Percentiles rank a stretch among this genome's conserved stretches.
Evolutionary conservation across 2,113 vertebrate species (phyloP).

Genomic region (Passer montanus): DNA sequence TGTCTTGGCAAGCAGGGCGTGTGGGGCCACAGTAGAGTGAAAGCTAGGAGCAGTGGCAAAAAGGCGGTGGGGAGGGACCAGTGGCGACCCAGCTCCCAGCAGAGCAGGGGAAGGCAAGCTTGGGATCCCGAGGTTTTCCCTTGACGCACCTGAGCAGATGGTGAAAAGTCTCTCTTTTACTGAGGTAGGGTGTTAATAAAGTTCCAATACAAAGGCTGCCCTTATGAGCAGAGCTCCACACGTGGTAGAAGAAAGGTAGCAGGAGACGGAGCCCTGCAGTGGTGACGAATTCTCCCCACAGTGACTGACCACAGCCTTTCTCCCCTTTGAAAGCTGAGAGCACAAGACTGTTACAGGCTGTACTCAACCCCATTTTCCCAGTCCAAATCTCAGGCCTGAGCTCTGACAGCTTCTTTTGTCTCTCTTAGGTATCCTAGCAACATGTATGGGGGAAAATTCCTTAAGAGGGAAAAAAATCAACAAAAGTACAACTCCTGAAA

Average conservation of each 20-base stretch:
- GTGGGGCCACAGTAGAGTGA: neutral
- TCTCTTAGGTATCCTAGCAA: neutral
- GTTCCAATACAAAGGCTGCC: neutral
- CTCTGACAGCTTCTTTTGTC: neutral
- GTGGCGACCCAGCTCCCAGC: neutral
- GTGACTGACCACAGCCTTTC: fast-evolving
- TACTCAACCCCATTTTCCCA: neutral
- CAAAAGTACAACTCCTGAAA: neutral
- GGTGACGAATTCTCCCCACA: neutral
- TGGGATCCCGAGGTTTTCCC: neutral
- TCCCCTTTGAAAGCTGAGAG: neutral
- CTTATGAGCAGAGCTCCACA: neutral
- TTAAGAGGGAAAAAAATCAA: neutral
- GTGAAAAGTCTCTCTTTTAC: neutral
- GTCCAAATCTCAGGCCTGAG: neutral
- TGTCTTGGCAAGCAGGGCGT: neutral
- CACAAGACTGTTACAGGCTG: no score
- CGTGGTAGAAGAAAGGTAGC: neutral
- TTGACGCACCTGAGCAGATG: neutral
- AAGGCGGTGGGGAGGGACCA: fast-evolving
- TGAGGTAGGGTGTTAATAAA: neutral
- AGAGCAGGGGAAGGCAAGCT: neutral
- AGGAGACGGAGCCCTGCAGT: no score
- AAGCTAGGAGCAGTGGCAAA: no score
- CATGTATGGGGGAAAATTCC: neutral